Percentiles rank a stretch among this genome's conserved stretches.
These are phyloP conservation scores for Crossaster papposus DNA, from an alignment of 53 echinoderm and acorn worm species.

Conservation along the genomic window DNA sequence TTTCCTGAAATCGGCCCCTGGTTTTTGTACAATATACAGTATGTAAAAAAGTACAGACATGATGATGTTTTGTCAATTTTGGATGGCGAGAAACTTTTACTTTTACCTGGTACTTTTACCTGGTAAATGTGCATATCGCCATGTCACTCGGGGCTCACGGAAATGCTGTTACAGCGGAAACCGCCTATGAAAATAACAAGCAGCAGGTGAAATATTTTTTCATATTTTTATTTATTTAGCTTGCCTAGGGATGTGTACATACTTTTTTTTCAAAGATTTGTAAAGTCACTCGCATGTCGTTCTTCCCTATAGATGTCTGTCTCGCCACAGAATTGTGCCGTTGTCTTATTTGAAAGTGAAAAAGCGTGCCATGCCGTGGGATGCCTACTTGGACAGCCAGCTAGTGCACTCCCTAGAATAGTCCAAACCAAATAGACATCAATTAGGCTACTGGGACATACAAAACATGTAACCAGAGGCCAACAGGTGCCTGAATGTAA, in stretches of 20 bases:
- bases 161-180: background rate
- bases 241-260: background rate
- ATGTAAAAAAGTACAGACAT: too few relatives aligned
- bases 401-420: background rate
- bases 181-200: background rate
- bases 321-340: background rate
- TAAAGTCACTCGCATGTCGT: background rate
- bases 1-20: too few relatives aligned
- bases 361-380: background rate
- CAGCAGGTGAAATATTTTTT: background rate
- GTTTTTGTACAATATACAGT: too few relatives aligned
- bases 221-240: background rate
- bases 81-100: too few relatives aligned
- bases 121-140: background rate
- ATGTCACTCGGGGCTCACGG: background rate
- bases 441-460: background rate
- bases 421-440: background rate
- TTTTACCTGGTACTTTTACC: background rate
- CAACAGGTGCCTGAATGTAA: background rate
- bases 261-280: background rate
- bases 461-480: background rate
- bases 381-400: conserved; percentile 3
- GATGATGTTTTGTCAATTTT: too few relatives aligned
- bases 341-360: background rate
- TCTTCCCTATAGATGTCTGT: background rate